Base-by-base conservation (phyloP, 1,140 invertebrate genomes). In the Teleopsis dalmanni region DNA sequence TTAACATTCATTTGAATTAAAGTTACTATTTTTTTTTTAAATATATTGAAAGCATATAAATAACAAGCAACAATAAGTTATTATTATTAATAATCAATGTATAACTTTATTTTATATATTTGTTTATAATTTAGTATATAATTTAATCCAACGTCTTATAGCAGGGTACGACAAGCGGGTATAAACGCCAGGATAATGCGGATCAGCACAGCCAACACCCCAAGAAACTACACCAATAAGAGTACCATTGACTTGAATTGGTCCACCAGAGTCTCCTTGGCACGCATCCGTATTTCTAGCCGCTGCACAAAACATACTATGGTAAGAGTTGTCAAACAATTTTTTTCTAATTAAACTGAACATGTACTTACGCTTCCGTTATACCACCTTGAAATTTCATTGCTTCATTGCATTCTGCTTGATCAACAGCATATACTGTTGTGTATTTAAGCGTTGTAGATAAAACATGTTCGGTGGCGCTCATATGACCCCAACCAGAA, bases 181-280 rank as follows among this genome's bases (percentile, higher is more conserved):
- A 62, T 84, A 84, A 21, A 84, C 76, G 9, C 81, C 81, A 1
- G 81, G 80, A 54, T 72, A 73, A 5, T 72, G 67, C 0, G 76
- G 72, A 51, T 73, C 62, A 3, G 73, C 81, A 54, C 83, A 86
- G 1, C 77, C 76, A 18, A 75, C 71, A 18, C 82, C 83, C 76
- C 81, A 84, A 19, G 80, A 82, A 0, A 81, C 76, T 16, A 84
- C 64, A 18, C 83, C 83, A 40, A 74, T 67, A 1, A 75, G 52
- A 1, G 42, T 55, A n/a, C 63, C 59, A 10, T 70, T 42, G 4
- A 51, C 35, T n/a, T 64, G 56, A 23, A 78, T 63, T 22, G 76
- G 73, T 8, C 77, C 75, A 22, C 76, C 76, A 19, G 74, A 75
- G 50, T 78, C 77, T 2, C 71, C 65, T 54, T 71, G 58, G 46